Evolutionary conservation across 2,888 invertebrate species (phyloP), one percentile per base, ranked within the genome.

Genomic region (Drosophila buzzatii): DNA sequence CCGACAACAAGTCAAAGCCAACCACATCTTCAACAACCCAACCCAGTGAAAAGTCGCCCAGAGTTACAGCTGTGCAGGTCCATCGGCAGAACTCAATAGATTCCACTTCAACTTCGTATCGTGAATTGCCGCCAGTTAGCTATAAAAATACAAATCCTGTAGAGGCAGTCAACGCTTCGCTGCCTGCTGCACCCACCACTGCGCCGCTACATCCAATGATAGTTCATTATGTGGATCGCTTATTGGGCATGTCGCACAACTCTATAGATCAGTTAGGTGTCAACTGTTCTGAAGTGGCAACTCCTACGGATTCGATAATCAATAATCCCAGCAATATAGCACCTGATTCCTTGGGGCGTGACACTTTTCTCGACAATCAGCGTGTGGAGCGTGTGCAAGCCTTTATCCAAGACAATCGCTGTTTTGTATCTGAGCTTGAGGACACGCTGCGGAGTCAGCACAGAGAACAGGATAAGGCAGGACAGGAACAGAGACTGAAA

Each of bases 211-310:
- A 94, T 87, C 93, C 93, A 2, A 70, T 89, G 14, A 80, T 94
- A 45, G 84, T 92, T 5, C 92, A 92, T 10, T 94, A 94, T 76
- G 93, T 95, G 3, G 92, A 93, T 61, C 93, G 94, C 73, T 86
- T 95, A 44, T 82, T 95, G 23, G 91, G 91, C n/a, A 94, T 95
- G 94, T 94, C 94, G 0, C 93, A 93, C 37, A 88, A 82, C 12
- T 93, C 93, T 63, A 89, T 95, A n/a, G 93, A 94, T 16, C 92
- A 94, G 14, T 85, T 94, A 20, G 92, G 92, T 1, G 93, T 94
- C 0, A 93, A 93, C 76, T 92, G 93, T 1, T 94, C 94, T 33
- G 93, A 93, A 0, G 91, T 94, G 20, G 89, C 93, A 27, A 94
- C 94, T 0, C 94, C 94, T 0, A 82, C 91, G 12, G 92, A 92